These are phyloP conservation scores for Parotia lawesii DNA, from an alignment of 2,113 vertebrate genomes.

Conservation along the genomic window DNA sequence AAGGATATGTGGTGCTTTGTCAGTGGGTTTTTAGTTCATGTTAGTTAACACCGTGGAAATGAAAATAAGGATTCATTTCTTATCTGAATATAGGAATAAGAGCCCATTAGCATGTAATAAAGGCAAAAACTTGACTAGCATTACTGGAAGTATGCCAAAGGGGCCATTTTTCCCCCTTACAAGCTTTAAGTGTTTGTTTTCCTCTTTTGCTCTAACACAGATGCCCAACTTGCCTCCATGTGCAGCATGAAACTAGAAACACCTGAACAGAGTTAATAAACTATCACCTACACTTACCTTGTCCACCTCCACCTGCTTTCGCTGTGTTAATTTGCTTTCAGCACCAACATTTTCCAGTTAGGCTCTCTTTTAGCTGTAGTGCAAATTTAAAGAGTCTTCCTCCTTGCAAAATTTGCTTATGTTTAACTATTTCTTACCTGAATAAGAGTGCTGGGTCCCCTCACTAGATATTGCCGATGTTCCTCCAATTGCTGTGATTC, in stretches of 20 bases:
- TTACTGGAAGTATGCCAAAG: not conserved
- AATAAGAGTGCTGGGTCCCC: constrained; percentile 96
- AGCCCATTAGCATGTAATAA: not conserved
- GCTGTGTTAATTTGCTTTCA: not conserved
- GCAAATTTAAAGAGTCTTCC: not conserved
- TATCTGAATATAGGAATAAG: not conserved
- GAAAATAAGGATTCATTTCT: not conserved
- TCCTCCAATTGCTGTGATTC: constrained; percentile 92
- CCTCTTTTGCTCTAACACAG: not conserved
- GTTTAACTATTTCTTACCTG: constrained; percentile 77
- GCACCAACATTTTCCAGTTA: not conserved
- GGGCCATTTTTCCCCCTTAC: rapidly evolving
- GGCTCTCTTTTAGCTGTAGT: not conserved
- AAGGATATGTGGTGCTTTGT: not conserved
- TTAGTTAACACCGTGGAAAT: not conserved
- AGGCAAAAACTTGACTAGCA: not conserved
- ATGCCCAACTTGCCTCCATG: not conserved
- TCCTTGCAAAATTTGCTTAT: not conserved
- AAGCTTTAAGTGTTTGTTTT: not conserved
- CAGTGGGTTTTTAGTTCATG: not conserved
- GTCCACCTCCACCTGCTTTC: not conserved
- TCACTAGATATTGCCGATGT: constrained; percentile 88
- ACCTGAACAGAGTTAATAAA: not conserved
- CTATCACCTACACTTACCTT: not conserved
- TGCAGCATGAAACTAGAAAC: not conserved